Base-by-base conservation (phyloP, 2,113 vertebrate genomes). In the Labrus mixtus region DNA sequence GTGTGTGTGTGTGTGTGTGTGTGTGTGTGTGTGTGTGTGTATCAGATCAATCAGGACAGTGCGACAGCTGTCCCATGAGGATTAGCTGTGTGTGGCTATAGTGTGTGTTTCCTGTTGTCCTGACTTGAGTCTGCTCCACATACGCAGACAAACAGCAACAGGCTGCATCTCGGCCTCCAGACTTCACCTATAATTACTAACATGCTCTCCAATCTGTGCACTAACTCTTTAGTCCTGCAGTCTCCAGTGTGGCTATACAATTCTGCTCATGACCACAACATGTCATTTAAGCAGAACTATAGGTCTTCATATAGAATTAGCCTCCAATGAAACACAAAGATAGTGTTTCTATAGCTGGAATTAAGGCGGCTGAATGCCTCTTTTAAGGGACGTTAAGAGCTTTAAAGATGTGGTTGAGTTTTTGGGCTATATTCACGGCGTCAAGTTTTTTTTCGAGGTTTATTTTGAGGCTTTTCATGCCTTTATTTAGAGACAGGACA, bases 1-100 rank as follows among this genome's bases (percentile, higher is more conserved):
- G 43, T 13, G 43, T 45, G 43, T 45, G 65, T 68, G 68, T 78
- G 70, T 68, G 48, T 68, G 54, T 68, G 53, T 60, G 37, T 78
- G 46, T 54, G 55, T 72, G 51, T 69, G 60, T 66, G 57, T 77
- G 62, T 25, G n/a, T 62, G 41, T 53, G 29, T 53, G 36, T 39
- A 6, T 62, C 66, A 60, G 73, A 82, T 82, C 73, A 75, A 73
- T 75, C 17, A 61, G 66, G 3, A 45, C 74, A 63, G 67, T 48
- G 39, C 4, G 71, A 65, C 87, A 89, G 78, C 78, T 89, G 83
- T 81, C 69, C 73, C 48, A 1, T 62, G 67, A 59, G 71, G 87
- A 88, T 88, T 83, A 86, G 68, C 65, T 46, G 29, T 57, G 65
- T 60, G 17, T 51, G 46, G 73, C 48, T 8, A 0, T 25, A 63